phyloP scores from a whole-genome alignment of 1,140 invertebrate species.

The Batillaria attramentaria region DNA sequence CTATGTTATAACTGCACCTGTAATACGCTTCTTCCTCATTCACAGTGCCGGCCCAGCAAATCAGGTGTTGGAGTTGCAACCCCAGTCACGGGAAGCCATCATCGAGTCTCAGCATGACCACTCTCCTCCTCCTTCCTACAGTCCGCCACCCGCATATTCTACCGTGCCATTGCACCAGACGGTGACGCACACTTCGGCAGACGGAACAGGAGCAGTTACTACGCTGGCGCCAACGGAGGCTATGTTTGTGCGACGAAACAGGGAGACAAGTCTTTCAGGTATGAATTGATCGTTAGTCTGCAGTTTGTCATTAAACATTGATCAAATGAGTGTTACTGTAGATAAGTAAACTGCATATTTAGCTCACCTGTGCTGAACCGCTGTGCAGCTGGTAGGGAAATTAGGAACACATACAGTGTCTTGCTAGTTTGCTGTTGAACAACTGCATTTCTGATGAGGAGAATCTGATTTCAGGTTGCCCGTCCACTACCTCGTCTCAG shows the following conservation, averaged over 20 bases:
- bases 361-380: too few species aligned
- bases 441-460: too few species aligned
- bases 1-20: too few species aligned
- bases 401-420: too few species aligned
- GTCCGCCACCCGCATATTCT: slow-evolving; percentile 52
- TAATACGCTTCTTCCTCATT: too few species aligned
- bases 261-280: not conserved
- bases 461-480: too few species aligned
- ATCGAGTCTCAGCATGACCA: not conserved
- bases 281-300: not conserved
- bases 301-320: too few species aligned
- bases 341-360: too few species aligned
- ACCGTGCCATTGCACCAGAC: slow-evolving; percentile 53
- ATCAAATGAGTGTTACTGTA: too few species aligned
- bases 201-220: slow-evolving; percentile 76
- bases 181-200: slow-evolving; percentile 64
- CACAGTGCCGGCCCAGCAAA: slow-evolving; percentile 50
- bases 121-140: slow-evolving; percentile 28
- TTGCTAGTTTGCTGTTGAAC: too few species aligned
- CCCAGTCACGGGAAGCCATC: slow-evolving; percentile 24
- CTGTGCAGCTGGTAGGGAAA: too few species aligned
- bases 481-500: slow-evolving; percentile 61
- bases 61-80: slow-evolving; percentile 44
- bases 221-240: slow-evolving; percentile 68
- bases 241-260: slow-evolving; percentile 43